These are phyloP conservation scores for Clarias platycephalus DNA, from an alignment of 2,797 vertebrate species.

Conservation along the genomic window DNA sequence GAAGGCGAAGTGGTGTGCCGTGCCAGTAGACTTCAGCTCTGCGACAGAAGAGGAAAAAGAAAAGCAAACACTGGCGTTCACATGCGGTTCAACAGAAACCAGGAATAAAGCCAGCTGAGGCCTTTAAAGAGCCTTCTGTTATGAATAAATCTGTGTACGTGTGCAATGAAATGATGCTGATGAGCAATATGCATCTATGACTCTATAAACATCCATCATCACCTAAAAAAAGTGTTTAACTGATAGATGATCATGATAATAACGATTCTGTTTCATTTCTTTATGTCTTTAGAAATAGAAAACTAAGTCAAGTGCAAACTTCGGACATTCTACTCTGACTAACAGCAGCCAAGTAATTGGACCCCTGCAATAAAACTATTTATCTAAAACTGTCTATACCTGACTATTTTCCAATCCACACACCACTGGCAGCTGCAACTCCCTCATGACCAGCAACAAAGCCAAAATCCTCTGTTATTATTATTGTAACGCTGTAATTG, in stretches of 20 bases:
- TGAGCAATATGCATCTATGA: conserved; percentile 10
- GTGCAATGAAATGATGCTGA: background rate
- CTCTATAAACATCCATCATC: conserved; percentile 1
- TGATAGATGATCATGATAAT: conserved; percentile 11
- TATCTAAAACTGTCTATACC: conserved; percentile 30
- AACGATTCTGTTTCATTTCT: conserved; percentile 1
- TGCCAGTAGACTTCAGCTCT: conserved; percentile 94
- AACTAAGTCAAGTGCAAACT: conserved; percentile 10
- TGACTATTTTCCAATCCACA: conserved; percentile 27
- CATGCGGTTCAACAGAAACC: background rate
- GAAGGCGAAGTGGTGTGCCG: conserved; percentile 95
- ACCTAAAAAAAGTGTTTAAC: conserved; percentile 25
- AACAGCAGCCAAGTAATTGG: conserved; percentile 19
- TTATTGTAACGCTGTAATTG: conserved; percentile 44
- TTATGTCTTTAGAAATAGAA: conserved; percentile 4
- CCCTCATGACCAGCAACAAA: conserved; percentile 31
- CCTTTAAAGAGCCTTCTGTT: conserved; percentile 10
- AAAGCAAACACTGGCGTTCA: background rate
- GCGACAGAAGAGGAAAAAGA: conserved; percentile 21
- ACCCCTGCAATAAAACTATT: conserved; percentile 39
- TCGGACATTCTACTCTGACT: background rate
- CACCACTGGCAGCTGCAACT: conserved; percentile 19
- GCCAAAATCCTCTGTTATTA: conserved; percentile 42
- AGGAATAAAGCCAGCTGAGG: conserved; percentile 7
- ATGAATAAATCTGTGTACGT: conserved; percentile 10